Evolutionary conservation across 1,140 invertebrate species (phyloP).

Genomic region (Bombus affinis): DNA sequence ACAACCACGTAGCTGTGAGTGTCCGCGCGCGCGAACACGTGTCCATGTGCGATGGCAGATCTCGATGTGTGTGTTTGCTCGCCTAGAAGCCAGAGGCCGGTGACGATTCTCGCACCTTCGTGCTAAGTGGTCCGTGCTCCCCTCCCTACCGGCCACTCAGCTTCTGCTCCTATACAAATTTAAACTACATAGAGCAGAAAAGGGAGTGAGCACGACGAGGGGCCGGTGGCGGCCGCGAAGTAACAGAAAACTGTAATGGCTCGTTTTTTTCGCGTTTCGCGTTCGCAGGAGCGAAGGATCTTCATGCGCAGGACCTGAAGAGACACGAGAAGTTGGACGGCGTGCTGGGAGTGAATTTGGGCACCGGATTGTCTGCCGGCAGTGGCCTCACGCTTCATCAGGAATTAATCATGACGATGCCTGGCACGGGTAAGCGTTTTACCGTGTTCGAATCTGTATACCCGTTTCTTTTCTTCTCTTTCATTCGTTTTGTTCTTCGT

Average conservation of each 20-base stretch:
- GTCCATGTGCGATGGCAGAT: constrained; percentile 14
- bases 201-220: constrained; percentile 37
- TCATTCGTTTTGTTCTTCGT: neutral
- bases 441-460: constrained; percentile 7
- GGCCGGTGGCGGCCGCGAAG: neutral
- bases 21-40: neutral
- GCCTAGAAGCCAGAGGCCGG: constrained; percentile 80
- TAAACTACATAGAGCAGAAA: constrained; percentile 74
- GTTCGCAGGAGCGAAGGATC: constrained; percentile 77
- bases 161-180: constrained; percentile 82
- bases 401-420: constrained; percentile 81
- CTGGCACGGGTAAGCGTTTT: constrained; percentile 73
- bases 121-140: constrained; percentile 79
- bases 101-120: constrained; percentile 81
- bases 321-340: constrained; percentile 82
- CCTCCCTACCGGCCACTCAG: constrained; percentile 74
- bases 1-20: neutral
- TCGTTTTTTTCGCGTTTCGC: constrained; percentile 54
- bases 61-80: constrained; percentile 73
- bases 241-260: constrained; percentile 57
- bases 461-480: neutral
- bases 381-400: constrained; percentile 80
- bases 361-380: constrained; percentile 77
- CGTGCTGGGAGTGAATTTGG: constrained; percentile 80
- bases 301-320: constrained; percentile 80